Evolutionary conservation across 2,888 invertebrate genomes (phyloP), one percentile per base, ranked within the genome.

Genomic region (Argynnis bischoffii): DNA sequence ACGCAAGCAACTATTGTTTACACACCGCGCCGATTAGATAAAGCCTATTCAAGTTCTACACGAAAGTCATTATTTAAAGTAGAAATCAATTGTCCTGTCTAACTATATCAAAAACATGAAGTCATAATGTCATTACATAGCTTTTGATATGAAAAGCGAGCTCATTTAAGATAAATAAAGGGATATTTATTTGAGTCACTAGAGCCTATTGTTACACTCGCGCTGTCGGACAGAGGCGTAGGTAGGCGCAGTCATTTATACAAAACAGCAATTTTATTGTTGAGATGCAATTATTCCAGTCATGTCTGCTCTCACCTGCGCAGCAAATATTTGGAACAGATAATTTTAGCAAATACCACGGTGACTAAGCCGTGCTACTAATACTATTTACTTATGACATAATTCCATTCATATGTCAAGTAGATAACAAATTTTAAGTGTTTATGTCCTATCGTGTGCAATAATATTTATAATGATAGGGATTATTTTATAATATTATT

Each of bases 291-390:
- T 69, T 65, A 69, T 64, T 69, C 69, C 68, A 66, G 57, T 63
- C 57, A 61, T 67, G 67, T 73, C 64, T 66, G 66, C 71, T 69
- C 79, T 77, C 85, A 89, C 89, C 89, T 89, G 88, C 81, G 80
- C 75, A 72, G 66, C 73, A 79, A 79, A 86, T 85, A 89, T 90
- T 85, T 85, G 81, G 89, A 83, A 83, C 85, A 81, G 84, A 85
- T 89, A 89, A 88, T 83, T 87, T 88, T 89, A 90, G 88, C 79
- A 82, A 86, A 88, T 85, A 85, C 80, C 82, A 74, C 76, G 82
- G 81, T 88, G 89, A 89, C 84, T 87, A 88, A 88, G 69, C 59
- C 78, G 67, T 74, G 75, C 77, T 79, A 77, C 78, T 78, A 79
- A 75, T 69, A 67, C 60, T 72, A 66, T 74, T 66, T 72, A 72